Evolutionary conservation across 2,888 invertebrate species (phyloP).

Genomic region (Acanthacorydalis orientalis): DNA sequence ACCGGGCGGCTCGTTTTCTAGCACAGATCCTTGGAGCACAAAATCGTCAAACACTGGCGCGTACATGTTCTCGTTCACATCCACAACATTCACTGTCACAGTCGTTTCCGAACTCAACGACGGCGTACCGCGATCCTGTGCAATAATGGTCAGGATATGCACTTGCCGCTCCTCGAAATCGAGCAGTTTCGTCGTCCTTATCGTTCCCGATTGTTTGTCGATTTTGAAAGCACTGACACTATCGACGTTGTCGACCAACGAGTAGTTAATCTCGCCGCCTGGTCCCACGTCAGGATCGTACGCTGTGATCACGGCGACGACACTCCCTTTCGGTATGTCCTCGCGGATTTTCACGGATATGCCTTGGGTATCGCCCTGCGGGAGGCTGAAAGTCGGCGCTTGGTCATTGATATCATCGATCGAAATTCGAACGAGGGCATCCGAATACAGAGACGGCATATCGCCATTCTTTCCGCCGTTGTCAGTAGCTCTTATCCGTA

Average conservation of each 20-base stretch:
- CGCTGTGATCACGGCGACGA: constrained; percentile 68
- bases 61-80: constrained; percentile 85
- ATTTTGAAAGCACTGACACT: constrained; percentile 62
- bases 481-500: constrained; percentile 64
- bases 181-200: constrained; percentile 57
- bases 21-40: constrained; percentile 55
- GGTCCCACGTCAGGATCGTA: constrained; percentile 74
- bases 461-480: constrained; percentile 39
- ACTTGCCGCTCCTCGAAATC: constrained; percentile 84
- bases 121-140: constrained; percentile 72
- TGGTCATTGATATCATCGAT: constrained; percentile 87
- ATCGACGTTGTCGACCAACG: constrained; percentile 48
- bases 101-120: constrained; percentile 62
- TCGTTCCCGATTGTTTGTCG: constrained; percentile 70
- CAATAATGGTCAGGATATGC: constrained; percentile 73
- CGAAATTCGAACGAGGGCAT: constrained; percentile 64
- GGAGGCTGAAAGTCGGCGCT: constrained; percentile 62
- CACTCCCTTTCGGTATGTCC: constrained; percentile 76
- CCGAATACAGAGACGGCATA: constrained; percentile 49
- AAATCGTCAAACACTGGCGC: constrained; percentile 71
- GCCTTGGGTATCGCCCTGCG: constrained; percentile 34
- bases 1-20: constrained; percentile 66
- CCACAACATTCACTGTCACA: constrained; percentile 72
- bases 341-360: constrained; percentile 64
- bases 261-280: constrained; percentile 67